These are phyloP conservation scores for Coregonus clupeaformis DNA, from an alignment of 2,113 vertebrate genomes.

Conservation along the genomic window DNA sequence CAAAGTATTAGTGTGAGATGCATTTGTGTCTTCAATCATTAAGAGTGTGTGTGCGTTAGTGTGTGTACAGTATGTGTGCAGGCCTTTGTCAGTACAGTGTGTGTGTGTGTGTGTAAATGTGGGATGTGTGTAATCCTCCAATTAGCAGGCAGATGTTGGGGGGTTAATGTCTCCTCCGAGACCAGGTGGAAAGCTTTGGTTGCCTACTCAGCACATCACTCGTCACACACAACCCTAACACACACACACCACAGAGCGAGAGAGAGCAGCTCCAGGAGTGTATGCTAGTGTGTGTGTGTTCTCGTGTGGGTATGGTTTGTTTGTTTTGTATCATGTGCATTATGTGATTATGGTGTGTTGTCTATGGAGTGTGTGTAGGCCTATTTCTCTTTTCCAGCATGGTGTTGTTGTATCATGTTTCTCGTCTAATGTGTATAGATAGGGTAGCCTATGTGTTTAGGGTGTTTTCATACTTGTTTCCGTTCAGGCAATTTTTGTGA, in stretches of 20 bases:
- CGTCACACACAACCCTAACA: neutral
- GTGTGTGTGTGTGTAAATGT: too few species aligned
- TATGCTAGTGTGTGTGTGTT: too few species aligned
- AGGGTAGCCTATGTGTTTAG: neutral
- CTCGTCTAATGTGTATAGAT: neutral
- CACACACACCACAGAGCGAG: neutral
- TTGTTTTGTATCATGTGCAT: neutral
- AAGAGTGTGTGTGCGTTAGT: neutral
- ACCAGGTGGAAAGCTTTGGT: slow-evolving; percentile 16
- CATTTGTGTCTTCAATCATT: too few species aligned
- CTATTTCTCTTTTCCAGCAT: too few species aligned
- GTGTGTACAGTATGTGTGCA: neutral
- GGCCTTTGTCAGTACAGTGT: too few species aligned
- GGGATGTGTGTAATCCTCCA: slow-evolving; percentile 18
- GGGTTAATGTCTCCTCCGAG: slow-evolving; percentile 17
- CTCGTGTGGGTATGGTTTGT: neutral
- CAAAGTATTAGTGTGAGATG: too few species aligned
- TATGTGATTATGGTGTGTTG: too few species aligned
- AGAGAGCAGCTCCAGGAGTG: too few species aligned
- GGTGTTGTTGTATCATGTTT: too few species aligned
- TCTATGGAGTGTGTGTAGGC: neutral
- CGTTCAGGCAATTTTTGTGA: too few species aligned
- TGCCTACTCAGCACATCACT: slow-evolving; percentile 4
- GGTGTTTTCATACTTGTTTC: too few species aligned
- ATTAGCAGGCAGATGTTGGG: slow-evolving; percentile 28